Conservation (phyloP, 1,140 invertebrate species). For the Macrostomum lignano region DNA sequence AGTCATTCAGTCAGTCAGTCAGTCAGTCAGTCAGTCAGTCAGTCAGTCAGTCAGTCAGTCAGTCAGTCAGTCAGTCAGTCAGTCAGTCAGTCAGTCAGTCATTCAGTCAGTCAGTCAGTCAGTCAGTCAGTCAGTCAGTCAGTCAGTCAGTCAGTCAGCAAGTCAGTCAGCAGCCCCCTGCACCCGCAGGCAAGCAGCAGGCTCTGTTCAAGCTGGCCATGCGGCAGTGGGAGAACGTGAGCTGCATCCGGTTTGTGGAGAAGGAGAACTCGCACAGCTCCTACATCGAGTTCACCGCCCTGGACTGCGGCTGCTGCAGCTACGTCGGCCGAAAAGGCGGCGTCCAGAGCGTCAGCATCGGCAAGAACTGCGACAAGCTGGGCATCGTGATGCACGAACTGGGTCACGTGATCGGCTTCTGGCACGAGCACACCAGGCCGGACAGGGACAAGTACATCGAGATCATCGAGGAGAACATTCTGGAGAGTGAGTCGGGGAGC, state of each 20-base stretch:
- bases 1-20: too few species aligned
- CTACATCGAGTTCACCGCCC: conserved; percentile 81
- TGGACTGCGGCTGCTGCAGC: conserved; percentile 84
- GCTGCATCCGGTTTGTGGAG: conserved; percentile 88
- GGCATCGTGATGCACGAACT: conserved; percentile 94
- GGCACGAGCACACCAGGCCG: conserved; percentile 89
- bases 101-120: too few species aligned
- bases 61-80: too few species aligned
- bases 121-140: too few species aligned
- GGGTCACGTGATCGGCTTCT: conserved; percentile 88
- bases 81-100: too few species aligned
- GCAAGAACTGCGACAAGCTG: conserved; percentile 96
- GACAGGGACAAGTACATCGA: conserved; percentile 56
- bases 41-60: too few species aligned
- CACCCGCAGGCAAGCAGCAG: conserved; percentile 59
- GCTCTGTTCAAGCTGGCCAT: conserved; percentile 89
- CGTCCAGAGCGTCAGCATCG: conserved; percentile 81
- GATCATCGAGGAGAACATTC: conserved; percentile 49
- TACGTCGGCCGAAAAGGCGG: conserved; percentile 88
- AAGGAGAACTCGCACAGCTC: conserved; percentile 53
- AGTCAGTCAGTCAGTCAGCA: conserved; percentile 6
- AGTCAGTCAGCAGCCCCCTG: too few species aligned
- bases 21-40: too few species aligned
- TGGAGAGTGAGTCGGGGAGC: too few species aligned
- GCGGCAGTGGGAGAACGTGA: conserved; percentile 94